These are phyloP conservation scores for Capitella teleta DNA, from an alignment of 1,140 invertebrate genomes.

Conservation along the genomic window DNA sequence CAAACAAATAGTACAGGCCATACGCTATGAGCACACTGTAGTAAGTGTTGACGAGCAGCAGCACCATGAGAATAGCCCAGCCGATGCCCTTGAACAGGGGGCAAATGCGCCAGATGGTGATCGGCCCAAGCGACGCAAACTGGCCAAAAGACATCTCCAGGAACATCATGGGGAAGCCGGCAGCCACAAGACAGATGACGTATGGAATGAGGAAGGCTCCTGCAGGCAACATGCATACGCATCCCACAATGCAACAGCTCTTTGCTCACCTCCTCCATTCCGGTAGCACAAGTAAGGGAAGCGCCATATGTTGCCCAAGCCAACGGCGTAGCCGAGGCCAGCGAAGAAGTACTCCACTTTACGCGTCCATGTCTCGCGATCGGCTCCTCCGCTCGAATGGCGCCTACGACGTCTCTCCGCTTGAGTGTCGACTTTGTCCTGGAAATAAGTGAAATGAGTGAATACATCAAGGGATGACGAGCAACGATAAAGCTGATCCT, in stretches of 20 bases:
- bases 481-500: no score
- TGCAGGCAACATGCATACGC: slow-evolving; percentile 10
- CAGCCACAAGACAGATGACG: slow-evolving; percentile 21
- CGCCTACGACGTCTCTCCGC: slow-evolving; percentile 1
- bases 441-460: no score
- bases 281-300: slow-evolving; percentile 23
- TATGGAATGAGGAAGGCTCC: slow-evolving; percentile 33
- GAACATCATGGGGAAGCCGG: slow-evolving; percentile 28
- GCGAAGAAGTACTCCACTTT: slow-evolving; percentile 12
- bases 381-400: background rate
- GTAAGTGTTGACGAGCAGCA: slow-evolving; percentile 90
- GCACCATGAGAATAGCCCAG: slow-evolving; percentile 84
- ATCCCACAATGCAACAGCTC: no score
- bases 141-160: slow-evolving; percentile 32
- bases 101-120: slow-evolving; percentile 7
- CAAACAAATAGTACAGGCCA: slow-evolving; percentile 77
- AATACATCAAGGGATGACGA: no score
- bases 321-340: slow-evolving; percentile 17
- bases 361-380: slow-evolving; percentile 10
- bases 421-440: no score
- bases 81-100: slow-evolving; percentile 58
- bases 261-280: slow-evolving; percentile 6
- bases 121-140: slow-evolving; percentile 22
- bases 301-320: slow-evolving; percentile 22
- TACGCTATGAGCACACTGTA: slow-evolving; percentile 93